Base-by-base conservation (phyloP, 92 coral and sea anemone genomes). In the Epizoanthus rinbou region DNA sequence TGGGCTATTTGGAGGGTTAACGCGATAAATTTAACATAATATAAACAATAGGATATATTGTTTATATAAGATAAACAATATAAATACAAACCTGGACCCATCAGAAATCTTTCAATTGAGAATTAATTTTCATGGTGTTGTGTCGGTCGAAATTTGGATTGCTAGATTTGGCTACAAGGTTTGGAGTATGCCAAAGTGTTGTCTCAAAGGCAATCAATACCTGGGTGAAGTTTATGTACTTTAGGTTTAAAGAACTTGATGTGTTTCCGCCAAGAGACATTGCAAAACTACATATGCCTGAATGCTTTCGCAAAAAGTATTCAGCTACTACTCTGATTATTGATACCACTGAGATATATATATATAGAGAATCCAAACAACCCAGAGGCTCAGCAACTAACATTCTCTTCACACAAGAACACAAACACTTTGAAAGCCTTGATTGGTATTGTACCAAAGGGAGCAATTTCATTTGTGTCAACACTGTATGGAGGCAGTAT, bases 401-500 rank as follows among this genome's bases (percentile, higher is more conserved):
- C 92, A 3, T 85, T 85, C 52, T 89, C 92, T 21, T 76, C 80
- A 21, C 79, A 84, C 69, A 88, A 88, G 59, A 79, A 85, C 52
- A 62, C 80, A 43, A 85, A 85, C 60, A 85, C 87, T 14, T 17
- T 86, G 80, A 89, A 79, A 60, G 79, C 64, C 17, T 23, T 74
- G 79, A 47, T 74, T 74, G 79, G 79, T 53, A 54, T 74, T n/a
- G 79, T 74, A 8, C 92, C 89, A 65, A 89, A 85, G 45, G 83
- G 90, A 21, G 88, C 86, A 2, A 74, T 84, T 43, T 86, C 84
- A 8, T 90, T 90, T 80, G 90, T 87, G 25, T 86, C 88, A 71
- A 65, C 79, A 21, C 90, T 90, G 17, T 90, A 43, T 83, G 88
- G 86, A 75, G 90, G 93, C 19, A 76, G 85, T 25, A 86, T 90